These are phyloP conservation scores for Sebastes umbrosus DNA, from an alignment of 2,797 vertebrate genomes.

Conservation along the genomic window DNA sequence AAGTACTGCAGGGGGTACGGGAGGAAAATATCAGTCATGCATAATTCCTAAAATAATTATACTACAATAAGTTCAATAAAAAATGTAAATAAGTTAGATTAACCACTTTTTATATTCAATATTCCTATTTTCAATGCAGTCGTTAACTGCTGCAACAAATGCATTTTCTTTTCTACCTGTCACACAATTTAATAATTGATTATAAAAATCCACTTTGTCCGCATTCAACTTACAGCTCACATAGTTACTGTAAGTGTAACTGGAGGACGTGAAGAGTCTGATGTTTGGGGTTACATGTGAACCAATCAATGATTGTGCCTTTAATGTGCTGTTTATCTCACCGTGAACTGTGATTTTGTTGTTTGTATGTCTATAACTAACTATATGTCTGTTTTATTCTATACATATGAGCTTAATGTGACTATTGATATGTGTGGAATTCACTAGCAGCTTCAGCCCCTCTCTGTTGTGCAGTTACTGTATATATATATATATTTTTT, in stretches of 20 bases:
- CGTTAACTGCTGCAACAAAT: no score
- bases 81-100: not conserved
- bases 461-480: constrained; percentile 44
- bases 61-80: not conserved
- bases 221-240: not conserved
- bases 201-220: not conserved
- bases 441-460: constrained; percentile 36
- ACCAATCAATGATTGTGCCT: not conserved
- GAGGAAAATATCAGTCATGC: not conserved
- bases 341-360: constrained; percentile 12
- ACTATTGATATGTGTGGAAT: not conserved
- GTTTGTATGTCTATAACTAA: constrained; percentile 10
- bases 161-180: no score
- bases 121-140: no score
- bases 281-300: not conserved
- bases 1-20: not conserved
- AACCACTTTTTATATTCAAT: not conserved
- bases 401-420: constrained; percentile 2
- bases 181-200: not conserved
- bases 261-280: not conserved
- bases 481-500: not conserved
- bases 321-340: not conserved
- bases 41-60: not conserved
- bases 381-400: constrained; percentile 13
- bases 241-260: not conserved